A percentile compares a stretch with the other conserved stretches of the same genome.
phyloP scores from a whole-genome alignment of 2,113 vertebrate species.

The Pithys albifrons region DNA sequence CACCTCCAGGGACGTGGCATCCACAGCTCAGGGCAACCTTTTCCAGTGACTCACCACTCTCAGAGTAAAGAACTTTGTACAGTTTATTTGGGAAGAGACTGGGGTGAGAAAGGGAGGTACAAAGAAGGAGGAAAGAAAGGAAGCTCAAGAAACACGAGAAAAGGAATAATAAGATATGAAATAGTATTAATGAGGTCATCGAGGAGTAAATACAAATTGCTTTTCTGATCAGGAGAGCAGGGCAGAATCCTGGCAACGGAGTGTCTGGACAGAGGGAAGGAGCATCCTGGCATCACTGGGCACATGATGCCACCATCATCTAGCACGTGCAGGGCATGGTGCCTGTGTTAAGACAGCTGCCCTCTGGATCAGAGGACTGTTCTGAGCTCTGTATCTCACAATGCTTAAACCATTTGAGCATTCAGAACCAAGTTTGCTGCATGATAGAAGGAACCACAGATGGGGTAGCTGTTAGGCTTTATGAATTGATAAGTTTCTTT shows the following conservation, averaged over 20 bases:
- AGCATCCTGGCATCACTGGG: accelerated
- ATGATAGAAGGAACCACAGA: not conserved
- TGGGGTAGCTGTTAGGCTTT: not conserved
- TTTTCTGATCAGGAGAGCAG: not conserved
- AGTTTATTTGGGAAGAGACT: not conserved
- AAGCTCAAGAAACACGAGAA: not conserved
- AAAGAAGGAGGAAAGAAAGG: not conserved
- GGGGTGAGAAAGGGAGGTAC: not conserved
- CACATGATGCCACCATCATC: not conserved
- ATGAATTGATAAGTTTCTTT: not conserved
- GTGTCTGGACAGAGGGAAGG: not conserved
- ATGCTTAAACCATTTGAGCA: not conserved
- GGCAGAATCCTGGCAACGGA: not conserved
- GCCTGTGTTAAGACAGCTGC: accelerated
- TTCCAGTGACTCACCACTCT: not conserved
- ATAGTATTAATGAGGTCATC: not conserved
- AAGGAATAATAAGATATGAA: not conserved
- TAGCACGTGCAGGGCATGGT: accelerated
- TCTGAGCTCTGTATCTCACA: not conserved
- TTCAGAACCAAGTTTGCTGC: not conserved
- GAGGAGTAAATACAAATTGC: not conserved
- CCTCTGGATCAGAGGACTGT: not conserved
- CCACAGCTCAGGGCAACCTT: not conserved
- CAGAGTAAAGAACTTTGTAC: not conserved
- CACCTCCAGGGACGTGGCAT: not conserved